Percentiles rank a stretch among this genome's conserved stretches.
phyloP scores from a whole-genome alignment of 2,888 invertebrate species.

The Lathronympha strigana region DNA sequence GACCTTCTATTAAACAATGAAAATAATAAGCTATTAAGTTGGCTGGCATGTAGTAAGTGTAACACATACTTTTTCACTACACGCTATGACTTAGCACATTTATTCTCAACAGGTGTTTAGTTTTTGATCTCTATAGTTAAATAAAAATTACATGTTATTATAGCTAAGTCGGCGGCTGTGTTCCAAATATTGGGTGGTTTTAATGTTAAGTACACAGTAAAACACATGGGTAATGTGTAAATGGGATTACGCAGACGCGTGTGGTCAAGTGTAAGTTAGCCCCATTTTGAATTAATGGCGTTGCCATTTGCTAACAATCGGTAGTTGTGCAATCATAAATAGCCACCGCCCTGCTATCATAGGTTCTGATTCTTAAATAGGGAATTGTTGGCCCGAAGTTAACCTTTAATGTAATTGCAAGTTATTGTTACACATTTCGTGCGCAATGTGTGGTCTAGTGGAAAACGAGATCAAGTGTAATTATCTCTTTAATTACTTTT shows the following conservation, averaged over 20 bases:
- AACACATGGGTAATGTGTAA: slow-evolving; percentile 19
- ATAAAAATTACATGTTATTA: slow-evolving; percentile 26
- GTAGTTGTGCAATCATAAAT: slow-evolving; percentile 58
- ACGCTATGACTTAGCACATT: slow-evolving; percentile 32
- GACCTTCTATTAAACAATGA: slow-evolving; percentile 3
- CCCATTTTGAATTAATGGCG: slow-evolving; percentile 49
- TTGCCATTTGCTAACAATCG: slow-evolving; percentile 61
- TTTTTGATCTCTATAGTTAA: slow-evolving; percentile 31
- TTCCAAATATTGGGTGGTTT: slow-evolving; percentile 12
- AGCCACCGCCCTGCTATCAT: slow-evolving; percentile 56
- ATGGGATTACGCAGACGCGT: slow-evolving; percentile 20
- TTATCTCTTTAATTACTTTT: slow-evolving; percentile 32
- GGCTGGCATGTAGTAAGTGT: slow-evolving; percentile 6
- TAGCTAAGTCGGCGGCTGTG: slow-evolving; percentile 15
- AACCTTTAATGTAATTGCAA: slow-evolving; percentile 39
- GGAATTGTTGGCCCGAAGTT: slow-evolving; percentile 34
- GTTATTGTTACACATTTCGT: slow-evolving; percentile 32
- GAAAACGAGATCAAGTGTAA: slow-evolving; percentile 20
- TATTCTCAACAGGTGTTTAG: slow-evolving; percentile 14
- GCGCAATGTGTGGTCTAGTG: slow-evolving; percentile 29
- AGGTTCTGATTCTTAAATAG: slow-evolving; percentile 50
- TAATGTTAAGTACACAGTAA: slow-evolving; percentile 19
- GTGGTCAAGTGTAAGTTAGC: slow-evolving; percentile 32
- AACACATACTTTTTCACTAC: slow-evolving; percentile 39
- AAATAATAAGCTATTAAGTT: slow-evolving; percentile 26